phyloP scores from a whole-genome alignment of 1,140 invertebrate species.

The Sycobia sp. region DNA sequence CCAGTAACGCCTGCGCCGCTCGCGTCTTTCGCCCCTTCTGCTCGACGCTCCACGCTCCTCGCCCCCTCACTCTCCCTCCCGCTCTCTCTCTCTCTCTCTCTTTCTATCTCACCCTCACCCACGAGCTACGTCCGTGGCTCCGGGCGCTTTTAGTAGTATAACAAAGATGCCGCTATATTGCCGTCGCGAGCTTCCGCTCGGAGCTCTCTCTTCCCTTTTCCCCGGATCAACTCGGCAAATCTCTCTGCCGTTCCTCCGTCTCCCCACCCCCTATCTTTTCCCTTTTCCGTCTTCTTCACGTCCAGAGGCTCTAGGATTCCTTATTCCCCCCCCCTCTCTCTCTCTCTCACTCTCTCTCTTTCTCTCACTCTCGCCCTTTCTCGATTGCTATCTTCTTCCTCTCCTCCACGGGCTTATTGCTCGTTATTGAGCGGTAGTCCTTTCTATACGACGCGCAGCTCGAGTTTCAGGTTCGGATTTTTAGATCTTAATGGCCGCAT shows the following conservation, averaged over 20 bases:
- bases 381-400: no score
- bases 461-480: conserved; percentile 29
- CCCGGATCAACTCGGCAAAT: no score
- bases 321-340: no score
- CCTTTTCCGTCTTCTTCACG: conserved; percentile 8
- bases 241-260: not conserved
- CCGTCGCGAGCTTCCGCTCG: not conserved
- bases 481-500: conserved; percentile 28
- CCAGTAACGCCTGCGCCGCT: no score
- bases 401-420: conserved; percentile 23
- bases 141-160: conserved; percentile 19
- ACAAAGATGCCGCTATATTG: conserved; percentile 25
- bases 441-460: not conserved
- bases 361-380: no score
- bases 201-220: conserved; percentile 17
- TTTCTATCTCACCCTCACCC: not conserved
- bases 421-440: conserved; percentile 30
- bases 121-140: conserved; percentile 4
- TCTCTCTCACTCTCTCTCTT: no score
- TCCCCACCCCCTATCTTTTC: not conserved
- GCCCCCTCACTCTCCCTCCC: no score
- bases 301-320: no score
- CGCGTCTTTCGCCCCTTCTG: no score
- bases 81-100: no score
- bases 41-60: no score